Evolutionary conservation across 1,140 invertebrate species (phyloP), one percentile per base, ranked within the genome.

Genomic region (Rhizoglyphus robini): DNA sequence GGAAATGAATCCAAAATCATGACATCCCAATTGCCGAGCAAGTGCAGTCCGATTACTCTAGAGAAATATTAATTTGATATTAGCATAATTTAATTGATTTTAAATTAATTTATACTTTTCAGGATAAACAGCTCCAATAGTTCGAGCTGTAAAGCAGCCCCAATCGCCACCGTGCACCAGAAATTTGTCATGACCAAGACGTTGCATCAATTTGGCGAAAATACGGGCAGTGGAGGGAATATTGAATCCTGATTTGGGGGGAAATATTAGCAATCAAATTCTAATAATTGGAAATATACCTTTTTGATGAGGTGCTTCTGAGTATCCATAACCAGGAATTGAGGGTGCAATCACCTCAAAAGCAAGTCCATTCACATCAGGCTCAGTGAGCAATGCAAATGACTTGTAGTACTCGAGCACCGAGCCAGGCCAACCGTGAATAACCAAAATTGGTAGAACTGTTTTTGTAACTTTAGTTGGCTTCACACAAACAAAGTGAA

Each of bases 401-500:
- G 90, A 78, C 70, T 88, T 85, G 68, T 87, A 86, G 73, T 92
- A 93, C 74, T 94, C 89, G 11, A 86, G 78, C 2, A 93, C 79
- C 0, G 87, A 88, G 0, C 88, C 89, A 2, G 91, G 91, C 91
- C 90, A 96, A 18, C 91, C 90, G 72, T 95, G 61, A 8, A 57
- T 31, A 11, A 67, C 4, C 23, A 67, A n/a, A 30, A 67, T 18
- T 2, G 66, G 61, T 2, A 57, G 2, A 11, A 67, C 48, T 30
- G 11, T 61, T 32, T 67, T 67, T 11, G 66, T 13, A 11, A 30
- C 36, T 72, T 63, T 1, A 64, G 25, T 68, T n/a, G 65, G 85
- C 70, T 72, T 81, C 78, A 0, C 78, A 71, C 71, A 71, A 5
- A 72, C 46, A 69, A 74, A 76, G 73, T 90, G 87, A 54, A 90